Percentiles rank a stretch among this genome's conserved stretches.
Evolutionary conservation across 2,113 vertebrate species (phyloP).

Genomic region (Columba janthina): DNA sequence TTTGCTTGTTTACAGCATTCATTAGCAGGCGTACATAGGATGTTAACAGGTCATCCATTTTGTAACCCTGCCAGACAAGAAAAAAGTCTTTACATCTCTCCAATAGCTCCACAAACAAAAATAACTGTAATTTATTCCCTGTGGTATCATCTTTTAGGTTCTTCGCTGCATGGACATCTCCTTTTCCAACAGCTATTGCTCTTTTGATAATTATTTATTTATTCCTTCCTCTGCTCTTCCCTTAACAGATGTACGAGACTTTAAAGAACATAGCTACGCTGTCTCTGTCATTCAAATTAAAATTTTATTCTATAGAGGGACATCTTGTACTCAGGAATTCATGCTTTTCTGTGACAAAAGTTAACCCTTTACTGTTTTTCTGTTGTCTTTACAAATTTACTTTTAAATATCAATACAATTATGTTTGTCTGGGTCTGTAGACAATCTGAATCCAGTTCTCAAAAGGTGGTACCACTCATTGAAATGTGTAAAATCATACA

Average conservation of each 20-base stretch:
- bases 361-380: neutral
- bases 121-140: neutral
- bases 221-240: neutral
- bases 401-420: neutral
- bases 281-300: neutral
- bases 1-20: slow-evolving; percentile 70
- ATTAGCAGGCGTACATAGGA: slow-evolving; percentile 88
- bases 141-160: neutral
- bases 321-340: neutral
- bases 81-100: neutral
- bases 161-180: neutral
- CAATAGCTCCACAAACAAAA: neutral
- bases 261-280: neutral
- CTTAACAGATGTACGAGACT: neutral
- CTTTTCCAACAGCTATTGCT: neutral
- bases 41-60: slow-evolving; percentile 96
- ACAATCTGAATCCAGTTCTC: neutral
- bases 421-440: neutral
- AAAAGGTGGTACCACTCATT: neutral
- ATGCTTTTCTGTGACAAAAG: neutral
- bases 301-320: neutral
- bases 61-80: slow-evolving; percentile 88
- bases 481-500: neutral
- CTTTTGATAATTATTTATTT: neutral
- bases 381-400: neutral